These are phyloP conservation scores for Trachymyrmex cornetzi DNA, from an alignment of 1,140 invertebrate genomes.

Conservation along the genomic window DNA sequence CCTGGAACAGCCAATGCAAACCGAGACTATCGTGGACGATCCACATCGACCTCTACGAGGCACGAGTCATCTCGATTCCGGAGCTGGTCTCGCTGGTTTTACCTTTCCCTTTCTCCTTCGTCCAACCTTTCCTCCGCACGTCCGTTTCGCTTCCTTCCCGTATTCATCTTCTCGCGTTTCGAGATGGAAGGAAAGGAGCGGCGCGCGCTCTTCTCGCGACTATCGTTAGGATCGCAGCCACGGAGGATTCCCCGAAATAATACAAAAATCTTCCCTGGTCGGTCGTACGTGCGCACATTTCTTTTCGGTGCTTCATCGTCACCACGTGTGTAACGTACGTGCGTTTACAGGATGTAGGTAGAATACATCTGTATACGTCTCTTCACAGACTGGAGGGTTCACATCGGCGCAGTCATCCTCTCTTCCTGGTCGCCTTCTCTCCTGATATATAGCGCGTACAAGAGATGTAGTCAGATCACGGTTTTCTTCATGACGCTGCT, in stretches of 20 bases:
- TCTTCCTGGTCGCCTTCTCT: constrained; percentile 60
- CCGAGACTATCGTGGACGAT: constrained; percentile 42
- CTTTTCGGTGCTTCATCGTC: constrained; percentile 32
- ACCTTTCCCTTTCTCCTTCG: not conserved
- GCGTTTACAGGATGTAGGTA: constrained; percentile 33
- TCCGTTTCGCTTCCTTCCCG: constrained; percentile 25
- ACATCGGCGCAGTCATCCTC: constrained; percentile 49
- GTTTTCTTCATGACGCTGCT: constrained; percentile 82
- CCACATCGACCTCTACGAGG: constrained; percentile 55
- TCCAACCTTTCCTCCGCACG: not conserved
- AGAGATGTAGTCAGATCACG: constrained; percentile 82
- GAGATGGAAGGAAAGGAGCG: constrained; percentile 57
- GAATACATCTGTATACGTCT: constrained; percentile 30
- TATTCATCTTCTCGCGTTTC: constrained; percentile 37
- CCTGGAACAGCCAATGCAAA: constrained; percentile 2
- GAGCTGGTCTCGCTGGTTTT: constrained; percentile 53
- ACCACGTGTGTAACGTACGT: not conserved
- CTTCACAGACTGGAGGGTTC: constrained; percentile 49
- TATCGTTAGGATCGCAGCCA: constrained; percentile 68
- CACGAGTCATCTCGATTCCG: constrained; percentile 74
- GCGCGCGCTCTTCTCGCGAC: constrained; percentile 30
- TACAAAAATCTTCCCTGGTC: constrained; percentile 68
- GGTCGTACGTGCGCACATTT: constrained; percentile 15
- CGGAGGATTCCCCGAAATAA: constrained; percentile 71
- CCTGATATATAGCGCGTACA: constrained; percentile 81